Base-by-base conservation (phyloP, 1,140 invertebrate species). In the Drosophila seguyi region DNA sequence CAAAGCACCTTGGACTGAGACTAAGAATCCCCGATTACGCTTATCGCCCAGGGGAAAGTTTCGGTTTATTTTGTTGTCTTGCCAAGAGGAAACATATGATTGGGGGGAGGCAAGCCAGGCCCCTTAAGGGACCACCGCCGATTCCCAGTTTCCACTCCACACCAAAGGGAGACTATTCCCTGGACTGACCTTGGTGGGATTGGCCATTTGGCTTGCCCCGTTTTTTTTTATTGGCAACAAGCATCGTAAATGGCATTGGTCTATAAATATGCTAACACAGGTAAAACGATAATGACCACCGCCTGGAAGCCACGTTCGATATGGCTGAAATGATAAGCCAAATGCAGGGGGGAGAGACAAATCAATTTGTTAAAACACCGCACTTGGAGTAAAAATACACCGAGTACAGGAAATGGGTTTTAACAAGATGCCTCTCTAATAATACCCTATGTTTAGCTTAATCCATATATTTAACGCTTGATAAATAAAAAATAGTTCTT, bases 41-140 rank as follows among this genome's bases (percentile, higher is more conserved):
- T 87, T 90, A 87, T 87, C 84, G 60, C 25, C 31, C 8, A 18
- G 81, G 85, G 68, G 68, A 81, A 88, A 88, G 71, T 88, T 86
- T 76, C 59, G 44, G 13, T 57, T 59, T 55, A n/a, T 48, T 48
- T 69, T 52, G 56, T 61, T 61, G 62, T 77, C 57, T 53, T 63
- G 47, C 39, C 38, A 4, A 27, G 22, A 6, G 53, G 14, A 53
- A 36, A 22, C 20, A 42, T 14, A 59, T 55, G 55, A 74, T 45
- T 45, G n/a, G n/a, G n/a, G 42, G 42, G 38, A 34, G 31, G 42
- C 29, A 6, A 36, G 45, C 18, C 47, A 16, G 61, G 52, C 65
- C 66, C 44, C 29, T 47, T 0, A 7, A 29, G 22, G 18, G 18
- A 11, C 29, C 6, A 14, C 5, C 7, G 34, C 18, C 31, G 39